Evolutionary conservation across 2,113 vertebrate genomes (phyloP), one percentile per base, ranked within the genome.

Genomic region (Psephotus haematonotus): DNA sequence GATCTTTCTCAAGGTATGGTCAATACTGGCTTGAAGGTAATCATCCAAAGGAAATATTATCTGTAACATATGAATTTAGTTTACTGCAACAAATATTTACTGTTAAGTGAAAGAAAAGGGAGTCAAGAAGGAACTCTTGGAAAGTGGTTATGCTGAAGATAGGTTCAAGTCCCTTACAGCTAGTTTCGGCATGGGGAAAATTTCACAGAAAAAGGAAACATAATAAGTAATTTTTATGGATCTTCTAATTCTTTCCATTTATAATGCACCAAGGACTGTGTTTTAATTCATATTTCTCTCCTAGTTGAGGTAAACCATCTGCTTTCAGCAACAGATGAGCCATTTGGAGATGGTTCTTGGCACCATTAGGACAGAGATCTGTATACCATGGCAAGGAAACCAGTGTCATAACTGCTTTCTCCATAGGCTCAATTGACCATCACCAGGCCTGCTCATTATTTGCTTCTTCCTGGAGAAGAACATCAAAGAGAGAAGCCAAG

Each of bases 11-110:
- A n/a, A 33, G 24, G 39, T 78, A 76, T 6, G 2, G 15, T 23
- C 44, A 49, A 5, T 27, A 44, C 2, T 28, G 24, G 5, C 20
- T 52, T 69, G 44, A 87, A 76, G 17, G 27, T 13, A 33, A 75
- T 31, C 1, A 52, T 22, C 44, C 44, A 50, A 46, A 72, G 63
- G 10, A 63, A 63, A 10, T 9, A 28, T 7, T n/a, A 4, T 1
- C 33, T 62, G 29, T 0, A 9, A 39, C 16, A 37, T 1, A 14
- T 0, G 1, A 41, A 44, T 81, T 77, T 35, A 5, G 7, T 50
- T 87, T 44, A 13, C 11, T 43, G 5, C 15, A 59, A 27, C 7
- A 1, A 76, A 33, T 53, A 53, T 49, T 70, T 49, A 44, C 31
- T 18, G 55, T 4, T 55, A 25, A 49, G 41, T 13, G 18, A 67